Conservation (phyloP, 2,888 invertebrate genomes). For the Hirtodrosophila histrioides region DNA sequence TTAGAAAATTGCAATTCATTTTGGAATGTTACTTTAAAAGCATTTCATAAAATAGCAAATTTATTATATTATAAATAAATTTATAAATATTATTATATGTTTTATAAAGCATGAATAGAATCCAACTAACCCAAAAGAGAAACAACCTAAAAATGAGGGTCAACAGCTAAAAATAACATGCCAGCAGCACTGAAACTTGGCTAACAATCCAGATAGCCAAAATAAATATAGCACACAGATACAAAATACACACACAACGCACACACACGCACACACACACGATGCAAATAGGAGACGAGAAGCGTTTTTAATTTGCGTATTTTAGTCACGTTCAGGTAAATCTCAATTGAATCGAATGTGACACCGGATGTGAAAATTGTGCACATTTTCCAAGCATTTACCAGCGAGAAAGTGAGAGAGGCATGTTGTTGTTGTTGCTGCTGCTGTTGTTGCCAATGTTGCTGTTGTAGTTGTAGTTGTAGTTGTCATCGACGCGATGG, state of each 20-base stretch:
- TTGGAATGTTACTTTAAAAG: no score
- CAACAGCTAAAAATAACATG: constrained; percentile 20
- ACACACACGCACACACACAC: constrained; percentile 9
- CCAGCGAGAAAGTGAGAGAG: constrained; percentile 36
- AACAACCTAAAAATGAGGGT: constrained; percentile 48
- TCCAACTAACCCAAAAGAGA: constrained; percentile 18
- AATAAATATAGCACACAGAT: constrained; percentile 26
- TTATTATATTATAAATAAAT: no score
- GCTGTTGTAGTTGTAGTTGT: background rate
- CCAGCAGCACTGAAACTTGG: constrained; percentile 9
- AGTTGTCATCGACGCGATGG: constrained; percentile 33
- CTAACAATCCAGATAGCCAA: constrained; percentile 33
- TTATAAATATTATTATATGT: background rate
- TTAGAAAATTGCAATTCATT: no score
- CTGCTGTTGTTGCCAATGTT: constrained; percentile 7
- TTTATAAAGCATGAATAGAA: constrained; percentile 22
- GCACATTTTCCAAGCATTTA: constrained; percentile 79
- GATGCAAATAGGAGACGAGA: constrained; percentile 10
- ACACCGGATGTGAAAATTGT: constrained; percentile 81
- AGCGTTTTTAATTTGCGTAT: constrained; percentile 79
- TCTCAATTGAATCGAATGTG: constrained; percentile 82
- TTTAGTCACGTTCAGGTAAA: constrained; percentile 82
- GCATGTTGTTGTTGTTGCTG: constrained; percentile 40
- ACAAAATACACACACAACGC: constrained; percentile 13
- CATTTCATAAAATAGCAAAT: no score